Conservation (phyloP, 2,797 vertebrate species). For the Lepilemur septentrionalis region DNA sequence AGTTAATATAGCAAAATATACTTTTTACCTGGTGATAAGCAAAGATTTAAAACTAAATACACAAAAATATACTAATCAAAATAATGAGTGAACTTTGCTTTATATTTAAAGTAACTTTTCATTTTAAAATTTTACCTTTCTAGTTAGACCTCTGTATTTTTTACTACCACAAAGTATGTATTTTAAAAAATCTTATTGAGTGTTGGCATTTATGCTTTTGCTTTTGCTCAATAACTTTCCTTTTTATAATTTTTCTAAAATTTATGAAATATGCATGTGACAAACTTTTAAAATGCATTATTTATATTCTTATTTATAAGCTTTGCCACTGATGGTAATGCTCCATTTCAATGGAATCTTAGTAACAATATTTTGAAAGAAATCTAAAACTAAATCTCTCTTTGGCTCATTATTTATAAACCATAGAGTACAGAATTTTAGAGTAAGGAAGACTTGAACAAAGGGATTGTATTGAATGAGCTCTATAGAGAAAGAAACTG, state of each 20-base stretch:
- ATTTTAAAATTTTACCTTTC: not conserved
- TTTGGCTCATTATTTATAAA: constrained; percentile 18
- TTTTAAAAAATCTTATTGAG: not conserved
- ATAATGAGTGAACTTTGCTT: not conserved
- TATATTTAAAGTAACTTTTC: not conserved
- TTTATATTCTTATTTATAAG: not conserved
- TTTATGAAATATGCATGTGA: not conserved
- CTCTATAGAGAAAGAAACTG: not conserved
- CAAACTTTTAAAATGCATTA: not conserved
- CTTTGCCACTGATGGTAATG: not conserved
- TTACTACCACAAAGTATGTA: not conserved
- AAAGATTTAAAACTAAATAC: constrained; percentile 7
- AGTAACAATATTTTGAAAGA: not conserved
- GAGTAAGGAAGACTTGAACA: not conserved
- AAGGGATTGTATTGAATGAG: not conserved
- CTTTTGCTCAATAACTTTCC: not conserved
- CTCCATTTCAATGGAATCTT: constrained; percentile 1
- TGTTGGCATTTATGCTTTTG: not conserved
- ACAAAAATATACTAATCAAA: not conserved
- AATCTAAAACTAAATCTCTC: not conserved
- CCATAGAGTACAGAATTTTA: not conserved
- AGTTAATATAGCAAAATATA: not conserved
- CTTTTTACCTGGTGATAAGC: not conserved
- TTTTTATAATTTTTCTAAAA: not conserved
- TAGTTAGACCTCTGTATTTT: not conserved